Percentiles rank a stretch among this genome's conserved stretches.
These are phyloP conservation scores for Calidris pygmaea DNA, from an alignment of 2,113 vertebrate species.

Conservation along the genomic window DNA sequence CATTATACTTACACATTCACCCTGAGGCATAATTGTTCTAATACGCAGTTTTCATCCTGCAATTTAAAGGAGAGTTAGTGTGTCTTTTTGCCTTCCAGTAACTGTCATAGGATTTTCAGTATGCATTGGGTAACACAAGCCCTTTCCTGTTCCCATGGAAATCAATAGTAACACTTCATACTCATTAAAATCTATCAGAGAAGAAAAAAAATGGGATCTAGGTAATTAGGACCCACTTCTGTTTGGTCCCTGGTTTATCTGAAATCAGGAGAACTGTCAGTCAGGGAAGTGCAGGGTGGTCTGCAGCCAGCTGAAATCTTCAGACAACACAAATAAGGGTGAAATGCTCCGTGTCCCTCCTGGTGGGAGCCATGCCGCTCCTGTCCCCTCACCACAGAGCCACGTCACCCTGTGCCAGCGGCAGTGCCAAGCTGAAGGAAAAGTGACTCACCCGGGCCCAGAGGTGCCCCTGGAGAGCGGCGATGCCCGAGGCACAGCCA, in stretches of 20 bases:
- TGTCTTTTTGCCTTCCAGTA: constrained; percentile 42
- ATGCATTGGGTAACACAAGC: neutral
- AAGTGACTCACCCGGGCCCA: neutral
- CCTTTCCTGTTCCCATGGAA: constrained; percentile 53
- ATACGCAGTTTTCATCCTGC: constrained; percentile 50
- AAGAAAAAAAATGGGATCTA: neutral
- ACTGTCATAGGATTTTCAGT: constrained; percentile 34
- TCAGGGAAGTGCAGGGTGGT: neutral
- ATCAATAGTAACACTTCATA: constrained; percentile 30
- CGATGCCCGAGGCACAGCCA: fast-evolving
- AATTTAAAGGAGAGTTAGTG: constrained; percentile 45
- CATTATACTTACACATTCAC: constrained; percentile 56
- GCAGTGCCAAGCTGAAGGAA: neutral
- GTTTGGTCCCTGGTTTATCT: neutral
- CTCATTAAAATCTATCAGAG: neutral
- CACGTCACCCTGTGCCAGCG: fast-evolving
- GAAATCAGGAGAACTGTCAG: neutral
- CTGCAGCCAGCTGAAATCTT: neutral
- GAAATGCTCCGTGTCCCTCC: neutral
- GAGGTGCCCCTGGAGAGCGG: neutral
- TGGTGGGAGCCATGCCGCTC: fast-evolving
- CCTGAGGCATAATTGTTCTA: constrained; percentile 59
- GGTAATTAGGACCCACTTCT: neutral
- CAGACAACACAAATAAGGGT: neutral
- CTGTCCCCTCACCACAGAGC: fast-evolving